These are phyloP conservation scores for Centropus bengalensis DNA, from an alignment of 2,113 vertebrate species.

Conservation along the genomic window DNA sequence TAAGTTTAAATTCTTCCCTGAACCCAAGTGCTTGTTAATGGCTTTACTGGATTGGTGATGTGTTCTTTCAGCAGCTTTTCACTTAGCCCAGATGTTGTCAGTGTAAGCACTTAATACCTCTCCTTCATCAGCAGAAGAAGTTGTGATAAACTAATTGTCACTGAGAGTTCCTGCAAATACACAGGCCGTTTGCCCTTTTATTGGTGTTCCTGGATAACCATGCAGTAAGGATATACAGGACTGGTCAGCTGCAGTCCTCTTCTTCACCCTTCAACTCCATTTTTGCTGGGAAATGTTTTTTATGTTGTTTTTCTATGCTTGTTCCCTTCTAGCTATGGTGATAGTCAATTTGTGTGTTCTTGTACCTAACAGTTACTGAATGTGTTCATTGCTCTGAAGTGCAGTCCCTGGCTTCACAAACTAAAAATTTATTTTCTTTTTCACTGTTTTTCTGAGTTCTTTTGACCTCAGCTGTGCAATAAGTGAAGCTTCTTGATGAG, in stretches of 20 bases:
- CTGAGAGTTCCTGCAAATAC: neutral
- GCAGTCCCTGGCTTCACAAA: neutral
- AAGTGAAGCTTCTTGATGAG: neutral
- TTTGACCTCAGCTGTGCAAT: neutral
- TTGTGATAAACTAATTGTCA: neutral
- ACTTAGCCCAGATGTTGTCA: neutral
- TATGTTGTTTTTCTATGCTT: neutral
- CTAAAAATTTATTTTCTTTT: neutral
- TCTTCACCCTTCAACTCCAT: accelerated
- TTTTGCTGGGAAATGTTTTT: neutral
- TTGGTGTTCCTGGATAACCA: accelerated
- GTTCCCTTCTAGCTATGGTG: neutral
- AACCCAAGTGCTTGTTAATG: neutral
- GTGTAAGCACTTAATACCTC: neutral
- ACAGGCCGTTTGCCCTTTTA: accelerated
- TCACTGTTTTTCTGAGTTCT: neutral
- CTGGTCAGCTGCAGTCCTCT: neutral
- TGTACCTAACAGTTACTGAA: neutral
- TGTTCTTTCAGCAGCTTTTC: neutral
- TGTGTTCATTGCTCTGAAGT: too few species aligned
- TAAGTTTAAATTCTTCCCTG: neutral
- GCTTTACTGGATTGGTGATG: neutral
- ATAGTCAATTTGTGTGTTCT: neutral
- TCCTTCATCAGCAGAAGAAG: neutral
- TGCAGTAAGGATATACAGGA: accelerated